Base-by-base conservation (phyloP, 2,113 vertebrate species). In the Pseudorhombus dupliciocellatus region DNA sequence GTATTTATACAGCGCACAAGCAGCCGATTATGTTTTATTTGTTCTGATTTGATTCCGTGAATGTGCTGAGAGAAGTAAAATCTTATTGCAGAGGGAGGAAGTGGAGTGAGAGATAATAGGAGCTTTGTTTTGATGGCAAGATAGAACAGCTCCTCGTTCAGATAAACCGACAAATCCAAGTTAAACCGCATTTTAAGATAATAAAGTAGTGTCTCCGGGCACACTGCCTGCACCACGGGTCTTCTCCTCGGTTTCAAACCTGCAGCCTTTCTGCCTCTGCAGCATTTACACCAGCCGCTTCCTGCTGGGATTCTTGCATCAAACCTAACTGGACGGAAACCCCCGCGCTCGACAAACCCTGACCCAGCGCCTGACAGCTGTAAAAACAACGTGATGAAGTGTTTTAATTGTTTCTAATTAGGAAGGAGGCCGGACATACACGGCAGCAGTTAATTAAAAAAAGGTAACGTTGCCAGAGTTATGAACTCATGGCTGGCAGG, bases 401-500 rank as follows among this genome's bases (percentile, higher is more conserved):
- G 42, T 48, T 24, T 75, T 46, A 61, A 72, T 42, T 65, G 34
- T 30, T 51, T 55, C 50, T 1, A 61, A 75, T 34, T 46, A 56
- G n/a, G 24, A 53, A 16, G 9, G 56, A 70, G 68, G 12, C 51
- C 10, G 62, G 50, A 55, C 40, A 48, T 0, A 25, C 16, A 62
- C 52, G 66, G 24, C 24, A 84, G 56, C 21, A 22, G 44, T 56
- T 31, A 51, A 62, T 62, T 50, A 22, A 64, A 79, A 53, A 75
- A 7, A 44, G 1, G 46, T 42, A 65, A 28, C 15, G 20, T 4
- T 67, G 25, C 37, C 31, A 66, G 61, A 50, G 70, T 58, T 37
- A 64, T 68, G 63, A 75, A 71, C 62, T 57, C 21, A n/a, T 66
- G 28, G 46, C 69, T 74, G 80, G 50, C 52, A 83, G 30, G 66